phyloP scores from a whole-genome alignment of 1,140 invertebrate genomes.

The Ooceraea biroi region DNA sequence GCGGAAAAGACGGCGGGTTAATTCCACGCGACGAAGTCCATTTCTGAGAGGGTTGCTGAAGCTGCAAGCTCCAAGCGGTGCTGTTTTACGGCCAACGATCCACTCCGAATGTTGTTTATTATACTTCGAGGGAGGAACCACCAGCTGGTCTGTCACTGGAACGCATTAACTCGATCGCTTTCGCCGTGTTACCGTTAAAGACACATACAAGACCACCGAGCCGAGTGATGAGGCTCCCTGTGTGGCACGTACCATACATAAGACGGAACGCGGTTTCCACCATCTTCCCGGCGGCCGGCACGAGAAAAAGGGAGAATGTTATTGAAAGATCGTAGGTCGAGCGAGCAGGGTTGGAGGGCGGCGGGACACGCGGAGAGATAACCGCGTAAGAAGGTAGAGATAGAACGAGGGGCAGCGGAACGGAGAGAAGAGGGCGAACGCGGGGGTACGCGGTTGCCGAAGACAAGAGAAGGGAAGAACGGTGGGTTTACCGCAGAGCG shows the following conservation, averaged over 20 bases:
- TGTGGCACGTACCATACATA: conserved; percentile 46
- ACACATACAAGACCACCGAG: not conserved
- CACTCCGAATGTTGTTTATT: too few relatives aligned
- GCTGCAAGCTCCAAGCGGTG: too few relatives aligned
- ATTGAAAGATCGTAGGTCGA: conserved; percentile 79
- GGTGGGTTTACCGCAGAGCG: conserved; percentile 74
- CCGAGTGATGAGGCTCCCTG: conserved; percentile 45
- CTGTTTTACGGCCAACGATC: too few relatives aligned
- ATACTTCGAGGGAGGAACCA: too few relatives aligned
- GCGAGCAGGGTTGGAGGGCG: conserved; percentile 33
- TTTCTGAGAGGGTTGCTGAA: too few relatives aligned
- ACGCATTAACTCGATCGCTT: conserved; percentile 37
- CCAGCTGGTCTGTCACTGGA: conserved; percentile 42
- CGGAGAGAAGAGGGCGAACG: conserved; percentile 47
- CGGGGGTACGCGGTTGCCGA: conserved; percentile 58
- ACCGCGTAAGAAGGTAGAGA: conserved; percentile 24
- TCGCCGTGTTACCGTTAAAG: conserved; percentile 62
- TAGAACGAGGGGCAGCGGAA: not conserved
- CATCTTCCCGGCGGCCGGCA: not conserved
- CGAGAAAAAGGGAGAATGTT: conserved; percentile 80
- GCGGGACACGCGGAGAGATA: conserved; percentile 24
- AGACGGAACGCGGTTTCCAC: conserved; percentile 48
- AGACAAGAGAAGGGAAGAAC: conserved; percentile 71
- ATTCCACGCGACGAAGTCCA: too few relatives aligned
- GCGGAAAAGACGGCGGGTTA: too few relatives aligned